Conservation (phyloP, 2,113 vertebrate species). For the Recurvirostra avosetta region DNA sequence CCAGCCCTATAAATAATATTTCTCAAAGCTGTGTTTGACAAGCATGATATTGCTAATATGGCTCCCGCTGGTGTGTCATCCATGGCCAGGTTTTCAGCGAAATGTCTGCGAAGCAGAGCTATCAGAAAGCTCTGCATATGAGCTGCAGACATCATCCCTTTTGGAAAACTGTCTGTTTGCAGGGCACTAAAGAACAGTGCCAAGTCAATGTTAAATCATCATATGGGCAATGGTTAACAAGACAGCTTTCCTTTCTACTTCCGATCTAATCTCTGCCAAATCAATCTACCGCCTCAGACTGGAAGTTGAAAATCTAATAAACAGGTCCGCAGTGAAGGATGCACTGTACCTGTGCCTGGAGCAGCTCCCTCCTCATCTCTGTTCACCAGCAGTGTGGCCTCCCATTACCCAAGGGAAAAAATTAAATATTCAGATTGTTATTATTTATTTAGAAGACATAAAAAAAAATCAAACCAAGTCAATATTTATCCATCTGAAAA, state of each 20-base stretch:
- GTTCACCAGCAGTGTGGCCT: conserved; percentile 2
- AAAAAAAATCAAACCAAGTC: conserved; percentile 35
- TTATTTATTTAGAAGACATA: conserved; percentile 52
- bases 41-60: conserved; percentile 43
- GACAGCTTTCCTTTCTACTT: conserved; percentile 42
- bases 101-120: background rate
- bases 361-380: conserved; percentile 23
- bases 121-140: background rate
- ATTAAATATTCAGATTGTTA: conserved; percentile 61
- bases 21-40: conserved; percentile 39
- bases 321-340: background rate
- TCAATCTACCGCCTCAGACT: conserved; percentile 38
- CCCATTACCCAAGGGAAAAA: conserved; percentile 27
- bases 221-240: conserved; percentile 50
- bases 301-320: conserved; percentile 47
- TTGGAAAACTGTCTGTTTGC: conserved; percentile 18
- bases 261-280: conserved; percentile 41
- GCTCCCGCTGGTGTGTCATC: background rate
- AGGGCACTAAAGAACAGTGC: conserved; percentile 8
- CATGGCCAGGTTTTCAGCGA: conserved; percentile 34
- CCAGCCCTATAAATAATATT: conserved; percentile 33
- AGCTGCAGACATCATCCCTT: conserved; percentile 1
- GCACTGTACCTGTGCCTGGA: background rate
- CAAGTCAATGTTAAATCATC: conserved; percentile 50
- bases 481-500: conserved; percentile 61